A percentile compares a stretch with the other conserved stretches of the same genome.
phyloP scores from a whole-genome alignment of 1,140 invertebrate species.

The Colletes gigas region DNA sequence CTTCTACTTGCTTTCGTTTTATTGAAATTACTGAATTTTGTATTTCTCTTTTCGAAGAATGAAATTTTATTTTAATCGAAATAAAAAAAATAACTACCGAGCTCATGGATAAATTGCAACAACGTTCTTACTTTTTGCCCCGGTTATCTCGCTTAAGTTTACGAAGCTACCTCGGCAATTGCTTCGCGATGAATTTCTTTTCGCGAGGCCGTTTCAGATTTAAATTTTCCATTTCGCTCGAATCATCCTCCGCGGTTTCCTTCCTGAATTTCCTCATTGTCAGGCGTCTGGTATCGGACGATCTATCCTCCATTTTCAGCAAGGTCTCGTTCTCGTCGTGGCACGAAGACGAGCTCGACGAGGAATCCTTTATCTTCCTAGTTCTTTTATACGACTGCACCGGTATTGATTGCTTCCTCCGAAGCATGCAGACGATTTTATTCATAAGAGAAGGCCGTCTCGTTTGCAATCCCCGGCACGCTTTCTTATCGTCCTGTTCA shows the following conservation, averaged over 20 bases:
- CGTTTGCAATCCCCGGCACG: conserved; percentile 5
- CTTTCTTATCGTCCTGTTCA: conserved; percentile 7
- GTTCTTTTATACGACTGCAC: conserved; percentile 48
- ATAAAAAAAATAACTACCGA: too few relatives aligned
- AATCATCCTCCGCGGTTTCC: background rate
- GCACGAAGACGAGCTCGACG: conserved; percentile 38
- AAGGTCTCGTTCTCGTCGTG: conserved; percentile 35
- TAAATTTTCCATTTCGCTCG: background rate
- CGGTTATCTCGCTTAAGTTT: too few relatives aligned
- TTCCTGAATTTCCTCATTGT: background rate
- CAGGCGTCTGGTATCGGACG: background rate
- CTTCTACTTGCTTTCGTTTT: too few relatives aligned
- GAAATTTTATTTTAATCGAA: too few relatives aligned
- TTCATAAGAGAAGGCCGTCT: conserved; percentile 57
- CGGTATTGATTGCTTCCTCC: conserved; percentile 25
- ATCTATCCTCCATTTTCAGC: conserved; percentile 23
- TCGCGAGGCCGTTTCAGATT: conserved; percentile 24
- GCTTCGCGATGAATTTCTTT: conserved; percentile 47
- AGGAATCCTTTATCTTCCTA: conserved; percentile 45
- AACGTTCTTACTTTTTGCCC: too few relatives aligned
- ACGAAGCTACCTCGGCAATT: conserved; percentile 53
- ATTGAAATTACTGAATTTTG: background rate
- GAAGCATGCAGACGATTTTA: conserved; percentile 56
- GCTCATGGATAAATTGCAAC: too few relatives aligned
- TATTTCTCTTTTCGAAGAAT: too few relatives aligned